These are phyloP conservation scores for Alosa sapidissima DNA, from an alignment of 2,797 vertebrate genomes.

Conservation along the genomic window DNA sequence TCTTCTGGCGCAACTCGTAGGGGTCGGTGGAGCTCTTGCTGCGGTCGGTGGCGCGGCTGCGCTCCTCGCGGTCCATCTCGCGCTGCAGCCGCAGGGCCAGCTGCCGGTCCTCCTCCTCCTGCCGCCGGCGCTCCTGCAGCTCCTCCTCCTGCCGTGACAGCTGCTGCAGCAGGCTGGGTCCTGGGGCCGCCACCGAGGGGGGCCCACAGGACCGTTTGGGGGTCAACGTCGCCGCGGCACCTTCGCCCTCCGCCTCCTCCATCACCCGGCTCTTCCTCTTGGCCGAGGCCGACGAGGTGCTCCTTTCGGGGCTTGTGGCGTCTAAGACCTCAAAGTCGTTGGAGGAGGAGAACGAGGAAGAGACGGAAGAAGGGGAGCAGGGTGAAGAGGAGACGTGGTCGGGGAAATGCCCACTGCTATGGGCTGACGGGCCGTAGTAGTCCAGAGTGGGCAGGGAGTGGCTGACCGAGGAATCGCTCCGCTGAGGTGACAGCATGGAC, in stretches of 20 bases:
- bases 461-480: not conserved
- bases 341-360: not conserved
- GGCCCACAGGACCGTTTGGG: constrained; percentile 47
- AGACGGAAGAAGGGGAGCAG: not conserved
- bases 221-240: not conserved
- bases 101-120: constrained; percentile 87
- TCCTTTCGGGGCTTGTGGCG: not conserved
- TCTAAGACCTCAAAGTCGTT: not conserved
- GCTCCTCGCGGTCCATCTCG: constrained; percentile 77
- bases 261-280: constrained; percentile 60
- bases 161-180: constrained; percentile 55
- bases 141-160: constrained; percentile 69
- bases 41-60: constrained; percentile 65
- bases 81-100: constrained; percentile 85
- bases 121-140: constrained; percentile 70
- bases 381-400: not conserved
- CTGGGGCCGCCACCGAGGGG: not conserved
- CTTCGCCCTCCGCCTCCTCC: not conserved
- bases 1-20: constrained; percentile 76
- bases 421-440: constrained; percentile 26
- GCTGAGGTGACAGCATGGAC: not conserved
- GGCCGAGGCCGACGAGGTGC: not conserved
- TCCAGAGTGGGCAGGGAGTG: constrained; percentile 28
- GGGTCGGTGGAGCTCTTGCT: constrained; percentile 82
- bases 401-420: not conserved